A percentile compares a stretch with the other conserved stretches of the same genome.
phyloP scores from a whole-genome alignment of 2,113 vertebrate genomes.

The Phalacrocorax pelagicus region DNA sequence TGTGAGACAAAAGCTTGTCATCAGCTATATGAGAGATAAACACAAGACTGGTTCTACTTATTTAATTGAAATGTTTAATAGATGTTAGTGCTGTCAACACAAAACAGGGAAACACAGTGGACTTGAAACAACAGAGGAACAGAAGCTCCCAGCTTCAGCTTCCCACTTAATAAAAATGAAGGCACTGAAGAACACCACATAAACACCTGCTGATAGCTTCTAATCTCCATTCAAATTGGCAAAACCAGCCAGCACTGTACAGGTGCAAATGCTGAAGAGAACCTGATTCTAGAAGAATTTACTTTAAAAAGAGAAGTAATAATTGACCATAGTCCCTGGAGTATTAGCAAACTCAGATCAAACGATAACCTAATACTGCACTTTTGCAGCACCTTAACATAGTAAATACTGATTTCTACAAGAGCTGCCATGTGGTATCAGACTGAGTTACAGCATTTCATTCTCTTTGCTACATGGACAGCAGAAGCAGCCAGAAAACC shows the following conservation, averaged over 20 bases:
- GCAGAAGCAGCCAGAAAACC: neutral
- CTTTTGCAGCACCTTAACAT: neutral
- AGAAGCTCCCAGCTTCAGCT: neutral
- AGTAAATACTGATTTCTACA: neutral
- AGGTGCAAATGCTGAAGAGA: neutral
- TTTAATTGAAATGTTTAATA: slow-evolving; percentile 38
- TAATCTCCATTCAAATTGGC: neutral
- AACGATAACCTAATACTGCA: neutral
- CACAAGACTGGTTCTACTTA: neutral
- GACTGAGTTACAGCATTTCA: neutral
- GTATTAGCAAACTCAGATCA: neutral
- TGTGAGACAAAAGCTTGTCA: neutral
- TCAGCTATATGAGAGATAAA: neutral
- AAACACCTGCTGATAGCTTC: neutral
- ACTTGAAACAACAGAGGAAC: neutral
- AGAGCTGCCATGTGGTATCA: neutral
- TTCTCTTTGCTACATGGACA: neutral
- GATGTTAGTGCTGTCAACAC: neutral
- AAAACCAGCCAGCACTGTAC: neutral
- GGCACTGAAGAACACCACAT: neutral
- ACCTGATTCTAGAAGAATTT: neutral
- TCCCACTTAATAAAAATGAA: neutral
- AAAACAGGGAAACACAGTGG: neutral
- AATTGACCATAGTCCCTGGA: neutral
- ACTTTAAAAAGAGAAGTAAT: neutral